phyloP scores from a whole-genome alignment of 2,888 invertebrate genomes.

The Dicycla oo region DNA sequence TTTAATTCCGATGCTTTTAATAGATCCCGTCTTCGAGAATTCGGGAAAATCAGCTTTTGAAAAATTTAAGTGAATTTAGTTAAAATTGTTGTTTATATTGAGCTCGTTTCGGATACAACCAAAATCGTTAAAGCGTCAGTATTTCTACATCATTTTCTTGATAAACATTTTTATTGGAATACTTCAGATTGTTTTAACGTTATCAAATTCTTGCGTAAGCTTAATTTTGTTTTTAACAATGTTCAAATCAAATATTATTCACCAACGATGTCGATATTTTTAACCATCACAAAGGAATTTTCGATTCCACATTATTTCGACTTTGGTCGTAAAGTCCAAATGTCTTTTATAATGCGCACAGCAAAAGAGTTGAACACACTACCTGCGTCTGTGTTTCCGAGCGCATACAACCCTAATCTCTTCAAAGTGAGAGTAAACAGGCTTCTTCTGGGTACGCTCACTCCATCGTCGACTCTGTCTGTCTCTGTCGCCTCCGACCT shows the following conservation, averaged over 20 bases:
- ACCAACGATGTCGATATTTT: neutral
- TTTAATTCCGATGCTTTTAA: conserved; percentile 73
- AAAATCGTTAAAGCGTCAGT: conserved; percentile 16
- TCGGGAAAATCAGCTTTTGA: conserved; percentile 61
- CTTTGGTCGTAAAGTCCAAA: neutral
- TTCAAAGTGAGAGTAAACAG: too few relatives aligned
- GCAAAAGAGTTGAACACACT: too few relatives aligned
- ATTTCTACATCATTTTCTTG: conserved; percentile 23
- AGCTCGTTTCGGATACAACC: conserved; percentile 41
- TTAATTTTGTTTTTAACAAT: neutral
- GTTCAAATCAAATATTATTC: neutral
- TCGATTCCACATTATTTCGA: neutral
- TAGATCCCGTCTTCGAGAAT: conserved; percentile 67
- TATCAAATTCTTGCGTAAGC: conserved; percentile 2
- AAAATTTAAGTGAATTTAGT: conserved; percentile 49
- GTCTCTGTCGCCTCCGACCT: too few relatives aligned
- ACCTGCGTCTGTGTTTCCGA: too few relatives aligned
- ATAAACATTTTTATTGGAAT: conserved; percentile 45
- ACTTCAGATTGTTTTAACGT: conserved; percentile 19
- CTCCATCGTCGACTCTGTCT: too few relatives aligned
- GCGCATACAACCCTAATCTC: too few relatives aligned
- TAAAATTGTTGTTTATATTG: conserved; percentile 48
- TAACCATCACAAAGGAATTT: neutral
- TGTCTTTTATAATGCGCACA: too few relatives aligned
- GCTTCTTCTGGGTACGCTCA: too few relatives aligned